Evolutionary conservation across 53 echinoderm and acorn worm genomes (phyloP).

Genomic region (Actinopyga echinites): DNA sequence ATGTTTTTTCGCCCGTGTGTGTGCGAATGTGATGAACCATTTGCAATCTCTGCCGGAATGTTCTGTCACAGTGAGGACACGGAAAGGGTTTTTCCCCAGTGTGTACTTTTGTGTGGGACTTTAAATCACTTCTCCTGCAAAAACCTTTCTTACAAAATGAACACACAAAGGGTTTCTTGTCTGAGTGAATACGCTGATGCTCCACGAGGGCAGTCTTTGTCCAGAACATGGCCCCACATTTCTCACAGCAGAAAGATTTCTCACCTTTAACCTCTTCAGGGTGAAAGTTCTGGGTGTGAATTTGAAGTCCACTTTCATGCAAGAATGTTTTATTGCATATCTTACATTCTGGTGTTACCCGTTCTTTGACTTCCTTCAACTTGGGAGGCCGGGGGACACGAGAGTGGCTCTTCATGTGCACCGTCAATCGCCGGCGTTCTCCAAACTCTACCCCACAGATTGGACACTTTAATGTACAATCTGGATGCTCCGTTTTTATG

Average conservation of each 20-base stretch:
- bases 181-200: constrained; percentile 62
- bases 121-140: constrained; percentile 56
- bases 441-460: constrained; percentile 10
- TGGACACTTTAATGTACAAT: constrained; percentile 9
- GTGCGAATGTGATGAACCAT: constrained; percentile 29
- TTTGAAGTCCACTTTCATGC: constrained; percentile 30
- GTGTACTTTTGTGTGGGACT: constrained; percentile 61
- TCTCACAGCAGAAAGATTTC: constrained; percentile 51
- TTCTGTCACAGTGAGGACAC: constrained; percentile 56
- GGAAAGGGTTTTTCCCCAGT: constrained; percentile 63
- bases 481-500: not conserved
- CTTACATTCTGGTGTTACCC: constrained; percentile 10
- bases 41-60: constrained; percentile 48
- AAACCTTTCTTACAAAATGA: constrained; percentile 58
- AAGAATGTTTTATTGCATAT: constrained; percentile 34
- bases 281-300: constrained; percentile 36
- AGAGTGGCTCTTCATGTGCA: constrained; percentile 1
- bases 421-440: not conserved
- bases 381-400: not conserved
- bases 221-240: constrained; percentile 58
- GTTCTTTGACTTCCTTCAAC: constrained; percentile 1
- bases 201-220: constrained; percentile 53
- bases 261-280: constrained; percentile 13
- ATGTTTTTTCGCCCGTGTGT: constrained; percentile 48
- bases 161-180: constrained; percentile 61